Evolutionary conservation across 2,113 vertebrate genomes (phyloP), one percentile per base, ranked within the genome.

Genomic region (Pungitius pungitius): DNA sequence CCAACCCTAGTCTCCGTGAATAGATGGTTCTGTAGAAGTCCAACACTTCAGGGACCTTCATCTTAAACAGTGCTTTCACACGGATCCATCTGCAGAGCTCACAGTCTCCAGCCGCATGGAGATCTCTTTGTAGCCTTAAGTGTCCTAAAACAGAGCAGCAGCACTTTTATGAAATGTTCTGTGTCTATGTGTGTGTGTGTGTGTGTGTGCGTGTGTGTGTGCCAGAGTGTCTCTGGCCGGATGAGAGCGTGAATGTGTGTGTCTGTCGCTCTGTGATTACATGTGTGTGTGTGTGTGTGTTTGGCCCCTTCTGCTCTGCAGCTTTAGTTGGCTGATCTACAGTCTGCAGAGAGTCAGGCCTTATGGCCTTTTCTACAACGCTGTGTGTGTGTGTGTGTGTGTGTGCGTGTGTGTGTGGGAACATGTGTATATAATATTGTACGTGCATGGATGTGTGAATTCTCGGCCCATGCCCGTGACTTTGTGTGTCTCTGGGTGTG

Each of bases 241-340:
- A 39, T 45, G 35, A 43, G 62, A 69, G 67, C 52, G 20, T 55
- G 62, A 40, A 49, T 47, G 27, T 69, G 58, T 55, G 40, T 66
- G 54, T 26, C 15, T 35, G 78, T 60, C 18, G 20, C 59, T 35
- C 64, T 62, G 15, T 52, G 63, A 56, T 10, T 67, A 17, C 54
- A 10, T 56, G 35, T 62, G 37, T 69, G 13, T 66, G 54, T 52
- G 40, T 67, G 39, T 33, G 27, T 57, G 33, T 37, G 20, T n/a
- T 14, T 40, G 39, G 30, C 30, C 30, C 30, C 30, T 79, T 87
- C 83, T 89, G 85, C 67, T 78, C 69, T 69, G 69, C 82, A 71
- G 77, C 64, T 75, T 59, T 30, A 51, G 69, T 82, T 77, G 66
- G 61, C 81, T 85, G 83, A 87, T 73, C 83, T 70, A 73, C 81